A percentile compares a stretch with the other conserved stretches of the same genome.
Evolutionary conservation across 2,797 vertebrate species (phyloP).

Genomic region (Falco peregrinus): DNA sequence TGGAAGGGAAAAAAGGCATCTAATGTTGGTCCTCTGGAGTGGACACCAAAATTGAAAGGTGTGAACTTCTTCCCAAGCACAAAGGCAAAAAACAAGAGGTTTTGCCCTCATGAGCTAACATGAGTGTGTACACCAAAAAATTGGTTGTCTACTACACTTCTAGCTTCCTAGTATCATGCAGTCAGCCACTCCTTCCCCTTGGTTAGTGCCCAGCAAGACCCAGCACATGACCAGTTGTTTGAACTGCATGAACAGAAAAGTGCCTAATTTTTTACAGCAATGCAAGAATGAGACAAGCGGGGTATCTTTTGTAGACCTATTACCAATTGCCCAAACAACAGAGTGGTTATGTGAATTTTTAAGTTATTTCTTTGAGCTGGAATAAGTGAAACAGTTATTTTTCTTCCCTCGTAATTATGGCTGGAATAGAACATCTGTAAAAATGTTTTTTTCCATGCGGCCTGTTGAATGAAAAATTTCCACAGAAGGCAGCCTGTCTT

Average conservation of each 20-base stretch:
- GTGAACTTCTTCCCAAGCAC: not conserved
- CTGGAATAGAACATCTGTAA: not conserved
- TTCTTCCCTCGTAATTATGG: not conserved
- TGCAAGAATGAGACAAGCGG: not conserved
- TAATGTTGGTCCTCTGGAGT: not conserved
- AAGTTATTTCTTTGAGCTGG: not conserved
- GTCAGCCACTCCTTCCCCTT: conserved; percentile 1
- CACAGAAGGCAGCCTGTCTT: not conserved
- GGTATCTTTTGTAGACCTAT: not conserved
- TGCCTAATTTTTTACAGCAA: not conserved
- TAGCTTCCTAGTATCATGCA: conserved; percentile 11
- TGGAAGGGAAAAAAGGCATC: not conserved
- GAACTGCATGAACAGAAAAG: not conserved
- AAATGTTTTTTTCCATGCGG: not conserved
- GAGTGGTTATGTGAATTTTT: not conserved
- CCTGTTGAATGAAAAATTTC: not conserved
- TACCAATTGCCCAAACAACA: not conserved
- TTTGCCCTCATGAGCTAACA: not conserved
- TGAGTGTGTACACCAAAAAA: not conserved
- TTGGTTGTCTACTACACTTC: not conserved
- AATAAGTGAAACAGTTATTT: not conserved
- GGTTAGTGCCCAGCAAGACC: not conserved
- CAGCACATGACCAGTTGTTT: not conserved
- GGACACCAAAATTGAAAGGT: not conserved
- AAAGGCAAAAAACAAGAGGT: not conserved